Percentiles rank a stretch among this genome's conserved stretches.
These are phyloP conservation scores for Lacerta bilineata DNA, from an alignment of 2,797 vertebrate species.

Conservation along the genomic window DNA sequence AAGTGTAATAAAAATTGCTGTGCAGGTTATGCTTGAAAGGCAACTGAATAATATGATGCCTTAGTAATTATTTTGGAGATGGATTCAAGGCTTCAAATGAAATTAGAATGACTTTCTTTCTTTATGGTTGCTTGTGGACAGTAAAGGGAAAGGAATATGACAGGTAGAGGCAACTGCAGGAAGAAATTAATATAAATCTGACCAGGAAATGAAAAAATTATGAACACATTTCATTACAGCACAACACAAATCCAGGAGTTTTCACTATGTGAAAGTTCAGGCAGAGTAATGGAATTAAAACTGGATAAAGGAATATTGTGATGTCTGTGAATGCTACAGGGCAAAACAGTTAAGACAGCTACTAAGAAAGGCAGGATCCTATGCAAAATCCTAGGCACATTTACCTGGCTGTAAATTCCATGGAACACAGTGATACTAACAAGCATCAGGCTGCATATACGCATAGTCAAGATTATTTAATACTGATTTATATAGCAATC, in stretches of 20 bases:
- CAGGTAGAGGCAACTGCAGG: background rate
- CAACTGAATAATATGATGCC: background rate
- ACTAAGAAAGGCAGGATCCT: background rate
- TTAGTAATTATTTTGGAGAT: background rate
- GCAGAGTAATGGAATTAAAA: background rate
- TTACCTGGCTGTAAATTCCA: background rate
- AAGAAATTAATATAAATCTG: background rate
- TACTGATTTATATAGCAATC: background rate
- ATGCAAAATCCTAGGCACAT: background rate
- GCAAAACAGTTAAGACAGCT: background rate
- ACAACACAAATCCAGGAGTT: background rate
- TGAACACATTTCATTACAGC: background rate
- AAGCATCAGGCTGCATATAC: background rate
- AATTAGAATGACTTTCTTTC: background rate
- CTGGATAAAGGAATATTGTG: background rate
- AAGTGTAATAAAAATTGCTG: background rate
- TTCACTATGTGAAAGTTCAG: background rate
- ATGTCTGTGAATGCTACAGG: background rate
- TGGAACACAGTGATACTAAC: background rate
- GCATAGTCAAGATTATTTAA: background rate
- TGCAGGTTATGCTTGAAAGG: background rate
- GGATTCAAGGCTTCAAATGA: background rate
- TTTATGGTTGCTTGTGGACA: background rate
- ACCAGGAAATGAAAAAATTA: background rate
- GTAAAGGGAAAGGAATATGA: background rate